A percentile compares a stretch with the other conserved stretches of the same genome.
Evolutionary conservation across 2,113 vertebrate genomes (phyloP).

Genomic region (Onychostruthus taczanowskii): DNA sequence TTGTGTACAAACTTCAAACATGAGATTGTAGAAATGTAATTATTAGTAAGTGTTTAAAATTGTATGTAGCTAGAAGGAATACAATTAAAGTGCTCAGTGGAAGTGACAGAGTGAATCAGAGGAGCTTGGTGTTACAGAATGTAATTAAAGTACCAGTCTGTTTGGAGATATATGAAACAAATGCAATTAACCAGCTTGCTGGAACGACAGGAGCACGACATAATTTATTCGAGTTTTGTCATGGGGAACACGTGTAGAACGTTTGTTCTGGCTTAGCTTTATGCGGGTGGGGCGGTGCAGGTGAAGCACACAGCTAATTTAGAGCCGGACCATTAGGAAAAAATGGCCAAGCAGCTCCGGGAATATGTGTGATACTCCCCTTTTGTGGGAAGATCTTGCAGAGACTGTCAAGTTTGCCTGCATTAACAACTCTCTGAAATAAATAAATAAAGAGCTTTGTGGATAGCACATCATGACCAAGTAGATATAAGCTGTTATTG

Average conservation of each 20-base stretch:
- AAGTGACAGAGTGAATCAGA: constrained; percentile 75
- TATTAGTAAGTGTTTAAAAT: constrained; percentile 47
- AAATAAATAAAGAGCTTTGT: constrained; percentile 8
- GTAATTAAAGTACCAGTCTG: constrained; percentile 73
- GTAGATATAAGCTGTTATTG: neutral
- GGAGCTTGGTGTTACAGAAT: constrained; percentile 71
- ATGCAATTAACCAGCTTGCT: constrained; percentile 76
- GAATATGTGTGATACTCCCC: neutral
- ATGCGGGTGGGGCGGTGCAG: neutral
- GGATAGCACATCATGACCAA: neutral
- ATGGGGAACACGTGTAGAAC: constrained; percentile 33
- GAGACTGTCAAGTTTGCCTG: neutral
- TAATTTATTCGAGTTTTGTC: constrained; percentile 58
- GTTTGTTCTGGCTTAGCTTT: constrained; percentile 54
- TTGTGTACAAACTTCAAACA: neutral
- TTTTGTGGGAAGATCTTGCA: neutral
- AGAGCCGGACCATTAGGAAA: neutral
- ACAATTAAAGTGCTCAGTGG: constrained; percentile 71
- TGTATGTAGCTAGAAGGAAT: constrained; percentile 53
- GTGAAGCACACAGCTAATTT: neutral
- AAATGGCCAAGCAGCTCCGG: neutral
- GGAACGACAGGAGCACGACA: constrained; percentile 46
- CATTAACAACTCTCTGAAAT: neutral
- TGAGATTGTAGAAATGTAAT: constrained; percentile 16
- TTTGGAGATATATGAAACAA: constrained; percentile 74